Evolutionary conservation across 2,888 invertebrate species (phyloP), one percentile per base, ranked within the genome.

Genomic region (Timema podura): DNA sequence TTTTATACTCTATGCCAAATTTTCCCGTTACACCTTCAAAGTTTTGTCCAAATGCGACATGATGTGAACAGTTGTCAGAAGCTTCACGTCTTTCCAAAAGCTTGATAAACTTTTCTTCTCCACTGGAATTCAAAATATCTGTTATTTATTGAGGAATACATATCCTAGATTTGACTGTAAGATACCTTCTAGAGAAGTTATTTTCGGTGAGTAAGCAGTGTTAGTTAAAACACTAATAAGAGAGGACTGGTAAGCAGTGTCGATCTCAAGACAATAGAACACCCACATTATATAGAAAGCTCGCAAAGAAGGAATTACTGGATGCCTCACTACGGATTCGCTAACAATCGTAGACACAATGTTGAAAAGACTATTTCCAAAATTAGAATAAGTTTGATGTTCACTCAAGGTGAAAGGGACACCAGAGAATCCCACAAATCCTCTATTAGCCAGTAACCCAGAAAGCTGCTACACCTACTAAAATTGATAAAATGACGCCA

Each of bases 391-490:
- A 30, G 30, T 3, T 30, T 30, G 30, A 30, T 30, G 30, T 30
- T 30, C 30, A 30, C 30, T 30, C 30, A 3, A 2, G 30, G 30
- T 1, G 30, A 30, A 30, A 30, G 30, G 30, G 30, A 30, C 30
- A 30, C n/a, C n/a, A 30, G 30, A 30, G 1, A 30, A 1, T 30
- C 30, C 2, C 30, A 30, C 30, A 30, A 30, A 30, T 30, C 30
- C 1, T 16, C 13, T 61, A 30, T 61, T 61, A 45, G 61, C 61
- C 6, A 61, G 61, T 45, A 61, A 61, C 61, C 61, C 61, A 61
- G 7, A 45, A 44, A 11, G 13, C 61, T 9, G 13, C 5, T 11
- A 61, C 61, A 6, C 44, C 61, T 2, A 61, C 5, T 6, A 30
- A 11, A 7, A 16, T 44, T 5, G 61, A 61, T 13, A 61, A 6